Evolutionary conservation across 2,113 vertebrate genomes (phyloP).

Genomic region (Theristicus caerulescens): DNA sequence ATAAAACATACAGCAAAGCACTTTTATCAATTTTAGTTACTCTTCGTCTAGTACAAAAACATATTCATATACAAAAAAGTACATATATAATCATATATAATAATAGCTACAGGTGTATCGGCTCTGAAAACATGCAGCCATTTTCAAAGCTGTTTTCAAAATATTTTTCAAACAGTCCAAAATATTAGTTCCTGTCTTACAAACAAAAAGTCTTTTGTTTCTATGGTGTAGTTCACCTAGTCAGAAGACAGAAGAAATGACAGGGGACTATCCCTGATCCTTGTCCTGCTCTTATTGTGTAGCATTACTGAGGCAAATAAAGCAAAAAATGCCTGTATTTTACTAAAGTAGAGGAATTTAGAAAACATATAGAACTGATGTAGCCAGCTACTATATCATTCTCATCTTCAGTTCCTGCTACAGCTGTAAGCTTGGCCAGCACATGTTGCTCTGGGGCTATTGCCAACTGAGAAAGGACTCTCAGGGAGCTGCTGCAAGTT

Average conservation of each 20-base stretch:
- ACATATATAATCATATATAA: no score
- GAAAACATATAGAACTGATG: not conserved
- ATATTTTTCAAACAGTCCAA: not conserved
- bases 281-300: not conserved
- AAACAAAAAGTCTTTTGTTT: not conserved
- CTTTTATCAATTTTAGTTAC: not conserved
- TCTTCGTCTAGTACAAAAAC: not conserved
- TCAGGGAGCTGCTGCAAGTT: not conserved
- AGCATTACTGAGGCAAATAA: not conserved
- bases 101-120: not conserved
- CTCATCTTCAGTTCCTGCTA: not conserved
- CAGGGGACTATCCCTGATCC: rapidly evolving
- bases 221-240: not conserved
- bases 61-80: not conserved
- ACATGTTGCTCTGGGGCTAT: not conserved
- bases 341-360: not conserved
- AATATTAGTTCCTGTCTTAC: not conserved
- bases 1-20: not conserved
- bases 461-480: not conserved
- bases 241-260: not conserved
- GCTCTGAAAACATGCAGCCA: not conserved
- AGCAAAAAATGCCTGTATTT: not conserved
- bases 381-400: not conserved
- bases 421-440: not conserved
- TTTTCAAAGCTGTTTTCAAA: not conserved